A percentile compares a stretch with the other conserved stretches of the same genome.
Conservation (phyloP, 1,140 invertebrate species). For the Centruroides sculpturatus region DNA sequence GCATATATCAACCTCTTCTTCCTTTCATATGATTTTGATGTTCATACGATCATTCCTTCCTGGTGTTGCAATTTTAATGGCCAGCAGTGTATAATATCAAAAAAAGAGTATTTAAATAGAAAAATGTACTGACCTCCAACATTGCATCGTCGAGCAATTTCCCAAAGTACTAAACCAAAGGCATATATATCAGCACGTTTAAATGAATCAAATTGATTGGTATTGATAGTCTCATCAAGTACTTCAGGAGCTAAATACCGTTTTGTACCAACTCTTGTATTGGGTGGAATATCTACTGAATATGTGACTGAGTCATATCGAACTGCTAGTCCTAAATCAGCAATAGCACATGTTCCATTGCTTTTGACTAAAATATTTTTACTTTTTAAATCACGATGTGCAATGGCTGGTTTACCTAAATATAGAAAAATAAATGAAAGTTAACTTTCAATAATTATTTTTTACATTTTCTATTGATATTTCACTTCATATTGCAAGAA, state of each 20-base stretch:
- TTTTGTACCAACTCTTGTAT: conserved; percentile 70
- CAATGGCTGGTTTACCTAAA: conserved; percentile 39
- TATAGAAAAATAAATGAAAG: too few relatives aligned
- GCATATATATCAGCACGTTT: conserved; percentile 92
- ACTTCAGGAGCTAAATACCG: conserved; percentile 45
- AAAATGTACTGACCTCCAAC: conserved; percentile 49
- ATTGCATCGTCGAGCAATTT: conserved; percentile 69
- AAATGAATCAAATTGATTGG: conserved; percentile 82
- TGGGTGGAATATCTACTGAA: conserved; percentile 49
- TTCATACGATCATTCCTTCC: too few relatives aligned
- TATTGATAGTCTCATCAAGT: conserved; percentile 76
- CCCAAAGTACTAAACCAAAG: conserved; percentile 85
- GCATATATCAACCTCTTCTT: too few relatives aligned
- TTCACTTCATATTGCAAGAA: too few relatives aligned
- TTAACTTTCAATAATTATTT: too few relatives aligned
- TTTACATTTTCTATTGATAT: too few relatives aligned
- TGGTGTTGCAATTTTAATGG: too few relatives aligned
- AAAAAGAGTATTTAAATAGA: too few relatives aligned
- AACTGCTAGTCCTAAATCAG: conserved; percentile 35
- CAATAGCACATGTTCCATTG: conserved; percentile 36
- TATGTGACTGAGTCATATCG: conserved; percentile 55
- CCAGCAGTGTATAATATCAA: too few relatives aligned
- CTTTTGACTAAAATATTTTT: conserved; percentile 40
- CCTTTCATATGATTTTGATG: too few relatives aligned
- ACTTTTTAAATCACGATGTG: conserved; percentile 39